These are phyloP conservation scores for Eubasilissa regina DNA, from an alignment of 1,140 invertebrate species.

Conservation along the genomic window DNA sequence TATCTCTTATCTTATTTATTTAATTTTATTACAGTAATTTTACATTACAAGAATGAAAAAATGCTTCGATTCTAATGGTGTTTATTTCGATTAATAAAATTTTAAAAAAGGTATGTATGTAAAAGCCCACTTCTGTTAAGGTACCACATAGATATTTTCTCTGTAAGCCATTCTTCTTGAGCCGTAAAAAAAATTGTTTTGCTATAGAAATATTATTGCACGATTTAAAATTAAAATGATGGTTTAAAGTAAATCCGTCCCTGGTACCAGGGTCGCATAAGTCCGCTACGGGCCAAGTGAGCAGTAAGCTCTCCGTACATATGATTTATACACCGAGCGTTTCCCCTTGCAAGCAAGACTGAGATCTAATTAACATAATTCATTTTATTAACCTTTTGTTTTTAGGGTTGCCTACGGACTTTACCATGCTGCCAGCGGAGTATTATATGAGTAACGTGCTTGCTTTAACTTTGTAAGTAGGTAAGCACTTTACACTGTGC, in stretches of 20 bases:
- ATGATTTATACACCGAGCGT: constrained; percentile 56
- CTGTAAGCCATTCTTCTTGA: neutral
- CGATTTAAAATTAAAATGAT: neutral
- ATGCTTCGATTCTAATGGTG: too few species aligned
- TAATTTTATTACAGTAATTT: too few species aligned
- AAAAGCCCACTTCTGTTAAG: neutral
- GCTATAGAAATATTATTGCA: neutral
- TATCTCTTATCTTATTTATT: too few species aligned
- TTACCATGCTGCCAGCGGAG: constrained; percentile 3
- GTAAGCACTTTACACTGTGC: constrained; percentile 12
- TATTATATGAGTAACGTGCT: constrained; percentile 10
- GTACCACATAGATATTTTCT: neutral
- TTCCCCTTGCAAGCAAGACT: constrained; percentile 34
- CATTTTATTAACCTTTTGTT: constrained; percentile 59
- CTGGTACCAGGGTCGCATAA: neutral
- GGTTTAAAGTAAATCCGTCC: too few species aligned
- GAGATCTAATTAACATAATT: constrained; percentile 60
- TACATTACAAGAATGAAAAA: too few species aligned
- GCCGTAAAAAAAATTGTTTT: neutral
- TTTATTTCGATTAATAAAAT: too few species aligned
- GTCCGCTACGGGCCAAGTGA: constrained; percentile 20
- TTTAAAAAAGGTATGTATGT: too few species aligned
- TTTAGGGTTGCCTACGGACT: constrained; percentile 29
- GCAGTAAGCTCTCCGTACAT: constrained; percentile 36
- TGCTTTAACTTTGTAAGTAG: neutral